These are phyloP conservation scores for Plagodis dolabraria DNA, from an alignment of 2,888 invertebrate genomes.

Conservation along the genomic window DNA sequence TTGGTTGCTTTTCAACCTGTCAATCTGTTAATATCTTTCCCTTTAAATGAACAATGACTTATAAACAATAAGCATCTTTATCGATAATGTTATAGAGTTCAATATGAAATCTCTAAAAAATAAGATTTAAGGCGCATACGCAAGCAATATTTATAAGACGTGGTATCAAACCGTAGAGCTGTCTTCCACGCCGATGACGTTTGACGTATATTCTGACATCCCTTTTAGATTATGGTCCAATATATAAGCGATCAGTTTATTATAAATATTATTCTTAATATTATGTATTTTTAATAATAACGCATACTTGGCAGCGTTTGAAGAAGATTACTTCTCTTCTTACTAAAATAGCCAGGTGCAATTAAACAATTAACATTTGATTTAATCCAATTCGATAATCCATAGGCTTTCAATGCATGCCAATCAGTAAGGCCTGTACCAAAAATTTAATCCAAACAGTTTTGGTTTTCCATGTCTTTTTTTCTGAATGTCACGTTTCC, in stretches of 20 bases:
- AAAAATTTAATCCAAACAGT: too few relatives aligned
- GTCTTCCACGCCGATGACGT: slow-evolving; percentile 83
- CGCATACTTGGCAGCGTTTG: too few relatives aligned
- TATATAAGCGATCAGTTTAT: slow-evolving; percentile 10
- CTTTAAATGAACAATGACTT: slow-evolving; percentile 36
- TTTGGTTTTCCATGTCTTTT: too few relatives aligned
- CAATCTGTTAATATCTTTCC: slow-evolving; percentile 52
- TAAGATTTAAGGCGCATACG: slow-evolving; percentile 56
- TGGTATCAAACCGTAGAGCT: slow-evolving; percentile 79
- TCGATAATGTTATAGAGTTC: slow-evolving; percentile 10
- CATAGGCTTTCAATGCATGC: too few relatives aligned
- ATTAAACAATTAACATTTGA: too few relatives aligned
- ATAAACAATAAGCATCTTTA: slow-evolving; percentile 38
- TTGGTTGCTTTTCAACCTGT: slow-evolving; percentile 71
- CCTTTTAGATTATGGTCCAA: slow-evolving; percentile 41
- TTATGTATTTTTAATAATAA: too few relatives aligned
- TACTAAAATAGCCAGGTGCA: too few relatives aligned
- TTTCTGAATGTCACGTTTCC: too few relatives aligned
- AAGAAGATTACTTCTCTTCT: too few relatives aligned
- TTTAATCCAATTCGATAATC: too few relatives aligned
- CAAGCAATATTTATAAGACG: slow-evolving; percentile 79
- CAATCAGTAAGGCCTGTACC: too few relatives aligned
- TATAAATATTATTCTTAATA: too few relatives aligned
- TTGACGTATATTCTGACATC: slow-evolving; percentile 81
- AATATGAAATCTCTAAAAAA: slow-evolving; percentile 33